Percentiles rank a stretch among this genome's conserved stretches.
Conservation (phyloP, 2,113 vertebrate genomes). For the Lethenteron reissneri region DNA sequence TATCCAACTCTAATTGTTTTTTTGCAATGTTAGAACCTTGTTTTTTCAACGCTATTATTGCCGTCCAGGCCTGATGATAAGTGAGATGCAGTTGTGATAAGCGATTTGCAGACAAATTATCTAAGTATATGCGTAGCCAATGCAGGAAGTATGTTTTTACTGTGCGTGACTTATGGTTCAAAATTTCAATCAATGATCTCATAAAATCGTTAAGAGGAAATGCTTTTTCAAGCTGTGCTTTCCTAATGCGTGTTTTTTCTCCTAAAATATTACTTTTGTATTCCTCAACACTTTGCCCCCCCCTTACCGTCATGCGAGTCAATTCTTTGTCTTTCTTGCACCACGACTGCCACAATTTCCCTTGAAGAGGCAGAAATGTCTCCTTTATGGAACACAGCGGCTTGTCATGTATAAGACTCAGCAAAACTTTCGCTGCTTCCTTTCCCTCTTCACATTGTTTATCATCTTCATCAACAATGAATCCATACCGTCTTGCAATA, state of each 20-base stretch:
- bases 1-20: neutral
- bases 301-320: neutral
- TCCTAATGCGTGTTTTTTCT: neutral
- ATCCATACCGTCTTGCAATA: constrained; percentile 15
- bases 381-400: constrained; percentile 13
- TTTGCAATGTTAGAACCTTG: neutral
- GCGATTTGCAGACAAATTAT: neutral
- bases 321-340: constrained; percentile 15
- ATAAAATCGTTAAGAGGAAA: neutral
- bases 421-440: constrained; percentile 14
- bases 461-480: constrained; percentile 19
- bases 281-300: neutral
- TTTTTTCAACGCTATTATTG: neutral
- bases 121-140: neutral
- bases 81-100: constrained; percentile 8
- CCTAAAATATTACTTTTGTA: neutral
- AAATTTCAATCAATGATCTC: no score
- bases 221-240: neutral
- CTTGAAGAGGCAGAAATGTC: constrained; percentile 12
- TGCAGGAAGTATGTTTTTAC: neutral
- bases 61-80: neutral
- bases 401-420: constrained; percentile 11
- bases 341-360: constrained; percentile 15
- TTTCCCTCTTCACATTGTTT: neutral
- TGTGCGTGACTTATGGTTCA: no score